Percentiles rank a stretch among this genome's conserved stretches.
phyloP scores from a whole-genome alignment of 1,140 invertebrate species.

The Eulimnadia texana region DNA sequence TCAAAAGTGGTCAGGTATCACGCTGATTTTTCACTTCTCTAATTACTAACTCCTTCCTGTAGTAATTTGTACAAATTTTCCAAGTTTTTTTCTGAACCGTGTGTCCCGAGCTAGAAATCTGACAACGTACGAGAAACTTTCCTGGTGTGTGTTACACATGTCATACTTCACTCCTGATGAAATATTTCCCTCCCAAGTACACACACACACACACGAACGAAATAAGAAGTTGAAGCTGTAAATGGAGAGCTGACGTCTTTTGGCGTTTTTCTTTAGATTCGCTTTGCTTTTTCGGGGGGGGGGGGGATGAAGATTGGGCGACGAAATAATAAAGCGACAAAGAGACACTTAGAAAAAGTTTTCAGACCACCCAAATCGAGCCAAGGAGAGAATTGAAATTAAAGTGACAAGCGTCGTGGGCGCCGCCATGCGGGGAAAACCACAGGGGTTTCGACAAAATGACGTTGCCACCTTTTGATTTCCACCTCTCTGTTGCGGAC shows the following conservation, averaged over 20 bases:
- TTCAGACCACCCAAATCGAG: not conserved
- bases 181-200: too few species aligned
- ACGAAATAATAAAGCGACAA: not conserved
- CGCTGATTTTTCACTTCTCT: not conserved
- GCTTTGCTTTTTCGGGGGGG: not conserved
- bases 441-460: slow-evolving; percentile 1
- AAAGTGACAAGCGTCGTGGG: slow-evolving; percentile 10
- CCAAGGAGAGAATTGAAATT: slow-evolving; percentile 1
- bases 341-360: not conserved
- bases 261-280: not conserved
- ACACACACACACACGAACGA: too few species aligned
- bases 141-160: too few species aligned
- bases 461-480: not conserved
- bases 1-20: not conserved
- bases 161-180: too few species aligned
- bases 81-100: not conserved
- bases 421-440: slow-evolving; percentile 1
- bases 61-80: not conserved
- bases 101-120: too few species aligned
- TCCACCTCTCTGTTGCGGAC: not conserved
- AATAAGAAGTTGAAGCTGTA: not conserved
- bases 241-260: not conserved
- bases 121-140: too few species aligned
- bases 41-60: not conserved
- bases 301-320: not conserved